Percentiles rank a stretch among this genome's conserved stretches.
Evolutionary conservation across 1,140 invertebrate species (phyloP).

Genomic region (Ruditapes philippinarum): DNA sequence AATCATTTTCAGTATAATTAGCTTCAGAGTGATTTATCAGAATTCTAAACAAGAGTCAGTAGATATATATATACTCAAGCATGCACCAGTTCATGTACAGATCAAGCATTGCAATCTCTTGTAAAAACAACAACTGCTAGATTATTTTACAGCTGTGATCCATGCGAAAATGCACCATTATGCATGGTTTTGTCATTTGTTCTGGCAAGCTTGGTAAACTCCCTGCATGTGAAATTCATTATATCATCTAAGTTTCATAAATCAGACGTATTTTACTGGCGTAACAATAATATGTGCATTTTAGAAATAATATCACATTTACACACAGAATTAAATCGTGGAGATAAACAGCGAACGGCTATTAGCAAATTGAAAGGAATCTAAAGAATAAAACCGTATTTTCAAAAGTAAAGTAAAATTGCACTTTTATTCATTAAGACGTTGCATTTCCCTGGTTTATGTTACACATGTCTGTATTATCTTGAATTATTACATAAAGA

Average conservation of each 20-base stretch:
- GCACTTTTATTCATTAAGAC: too few species aligned
- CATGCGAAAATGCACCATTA: not conserved
- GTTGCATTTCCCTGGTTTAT: too few species aligned
- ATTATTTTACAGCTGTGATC: not conserved
- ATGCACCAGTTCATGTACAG: not conserved
- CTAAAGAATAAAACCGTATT: too few species aligned
- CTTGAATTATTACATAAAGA: too few species aligned
- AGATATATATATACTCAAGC: not conserved
- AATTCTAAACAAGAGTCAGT: not conserved
- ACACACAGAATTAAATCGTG: too few species aligned
- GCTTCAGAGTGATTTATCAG: constrained; percentile 8
- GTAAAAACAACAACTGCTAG: not conserved
- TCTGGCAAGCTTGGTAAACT: not conserved
- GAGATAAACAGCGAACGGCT: too few species aligned
- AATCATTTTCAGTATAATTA: too few species aligned
- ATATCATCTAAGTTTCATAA: not conserved
- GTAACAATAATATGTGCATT: not conserved
- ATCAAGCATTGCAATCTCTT: not conserved
- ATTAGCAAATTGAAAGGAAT: too few species aligned
- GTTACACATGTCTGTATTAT: too few species aligned
- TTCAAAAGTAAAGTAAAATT: too few species aligned
- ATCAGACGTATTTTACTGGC: not conserved
- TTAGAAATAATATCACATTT: not conserved
- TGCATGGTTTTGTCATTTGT: not conserved
- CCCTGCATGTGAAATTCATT: not conserved